A percentile compares a stretch with the other conserved stretches of the same genome.
These are phyloP conservation scores for Takifugu bimaculatus DNA, from an alignment of 2,113 vertebrate genomes.

Conservation along the genomic window DNA sequence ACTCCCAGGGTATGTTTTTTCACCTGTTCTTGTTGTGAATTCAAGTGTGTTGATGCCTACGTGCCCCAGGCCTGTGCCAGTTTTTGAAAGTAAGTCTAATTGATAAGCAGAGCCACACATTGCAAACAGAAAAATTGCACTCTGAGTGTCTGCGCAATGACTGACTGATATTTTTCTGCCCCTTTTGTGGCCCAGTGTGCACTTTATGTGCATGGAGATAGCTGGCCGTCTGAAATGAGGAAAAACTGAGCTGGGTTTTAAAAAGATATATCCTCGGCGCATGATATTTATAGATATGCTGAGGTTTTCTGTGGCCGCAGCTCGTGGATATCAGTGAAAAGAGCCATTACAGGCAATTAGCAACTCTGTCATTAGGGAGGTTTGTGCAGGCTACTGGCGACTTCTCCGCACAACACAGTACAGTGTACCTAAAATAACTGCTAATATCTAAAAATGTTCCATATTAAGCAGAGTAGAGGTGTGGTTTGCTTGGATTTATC, in stretches of 20 bases:
- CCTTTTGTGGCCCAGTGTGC: not conserved
- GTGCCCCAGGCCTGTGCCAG: slow-evolving; percentile 18
- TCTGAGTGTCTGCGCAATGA: not conserved
- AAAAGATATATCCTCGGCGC: not conserved
- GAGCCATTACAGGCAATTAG: slow-evolving; percentile 71
- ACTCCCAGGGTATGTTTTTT: not conserved
- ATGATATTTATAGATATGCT: slow-evolving; percentile 48
- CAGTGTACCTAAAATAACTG: slow-evolving; percentile 45
- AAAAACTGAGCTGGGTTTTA: slow-evolving; percentile 17
- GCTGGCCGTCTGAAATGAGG: slow-evolving; percentile 1
- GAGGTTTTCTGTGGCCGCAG: slow-evolving; percentile 59
- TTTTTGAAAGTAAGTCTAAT: slow-evolving; percentile 34
- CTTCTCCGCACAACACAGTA: slow-evolving; percentile 46
- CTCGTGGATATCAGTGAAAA: slow-evolving; percentile 63
- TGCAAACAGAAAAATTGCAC: slow-evolving; percentile 25
- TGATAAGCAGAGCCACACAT: slow-evolving; percentile 18
- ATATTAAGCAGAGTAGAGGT: slow-evolving; percentile 6
- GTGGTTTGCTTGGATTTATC: slow-evolving; percentile 22
- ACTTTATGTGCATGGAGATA: not conserved
- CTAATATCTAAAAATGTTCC: slow-evolving; percentile 49
- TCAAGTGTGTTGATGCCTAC: slow-evolving; percentile 26
- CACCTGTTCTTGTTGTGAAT: not conserved
- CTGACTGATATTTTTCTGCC: not conserved
- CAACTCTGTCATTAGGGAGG: slow-evolving; percentile 69
- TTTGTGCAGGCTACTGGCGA: slow-evolving; percentile 61